These are phyloP conservation scores for Balearica regulorum DNA, from an alignment of 2,797 vertebrate genomes.

Conservation along the genomic window DNA sequence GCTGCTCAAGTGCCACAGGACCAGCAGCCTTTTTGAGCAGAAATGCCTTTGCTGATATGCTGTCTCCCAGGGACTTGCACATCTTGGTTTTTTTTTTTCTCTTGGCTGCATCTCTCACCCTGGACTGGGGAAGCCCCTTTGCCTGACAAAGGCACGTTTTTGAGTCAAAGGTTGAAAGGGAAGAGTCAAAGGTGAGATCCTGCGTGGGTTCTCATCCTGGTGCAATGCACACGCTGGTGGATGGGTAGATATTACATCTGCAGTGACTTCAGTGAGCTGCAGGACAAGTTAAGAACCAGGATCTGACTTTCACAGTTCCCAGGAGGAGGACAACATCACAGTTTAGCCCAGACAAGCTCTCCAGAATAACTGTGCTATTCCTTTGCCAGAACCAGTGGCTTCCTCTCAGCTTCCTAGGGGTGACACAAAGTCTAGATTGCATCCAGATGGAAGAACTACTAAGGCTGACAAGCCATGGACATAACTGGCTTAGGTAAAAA, in stretches of 20 bases:
- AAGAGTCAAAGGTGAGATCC: background rate
- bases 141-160: background rate
- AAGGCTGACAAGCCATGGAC: background rate
- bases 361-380: background rate
- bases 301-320: background rate
- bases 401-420: background rate
- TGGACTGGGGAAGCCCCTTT: background rate
- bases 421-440: background rate
- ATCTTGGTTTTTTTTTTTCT: background rate
- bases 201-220: accelerated
- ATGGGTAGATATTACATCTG: background rate
- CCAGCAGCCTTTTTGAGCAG: background rate
- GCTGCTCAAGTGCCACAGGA: background rate
- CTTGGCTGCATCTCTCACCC: background rate
- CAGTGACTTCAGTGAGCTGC: background rate
- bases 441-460: background rate
- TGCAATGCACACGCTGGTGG: background rate
- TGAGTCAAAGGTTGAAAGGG: background rate
- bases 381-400: background rate
- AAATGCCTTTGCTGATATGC: background rate
- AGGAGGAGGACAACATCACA: background rate
- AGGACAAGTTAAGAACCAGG: background rate
- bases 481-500: background rate
- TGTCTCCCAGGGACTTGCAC: background rate
- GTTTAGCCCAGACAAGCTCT: background rate